phyloP scores from a whole-genome alignment of 2,888 invertebrate genomes.

The Drosophila ustulata region DNA sequence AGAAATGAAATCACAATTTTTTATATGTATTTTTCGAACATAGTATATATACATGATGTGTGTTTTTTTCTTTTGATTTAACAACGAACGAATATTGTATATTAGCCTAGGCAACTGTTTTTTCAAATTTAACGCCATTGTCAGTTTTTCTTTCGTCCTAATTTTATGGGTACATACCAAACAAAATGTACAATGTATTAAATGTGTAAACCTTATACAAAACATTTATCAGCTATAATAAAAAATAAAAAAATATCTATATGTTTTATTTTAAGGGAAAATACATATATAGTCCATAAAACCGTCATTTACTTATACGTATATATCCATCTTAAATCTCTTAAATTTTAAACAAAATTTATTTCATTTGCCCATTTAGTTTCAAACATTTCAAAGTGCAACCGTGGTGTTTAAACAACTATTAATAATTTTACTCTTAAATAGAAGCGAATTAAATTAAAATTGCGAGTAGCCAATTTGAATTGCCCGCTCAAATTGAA shows the following conservation, averaged over 20 bases:
- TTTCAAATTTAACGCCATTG: slow-evolving; percentile 17
- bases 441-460: slow-evolving; percentile 23
- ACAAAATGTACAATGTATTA: slow-evolving; percentile 43
- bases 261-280: too few relatives aligned
- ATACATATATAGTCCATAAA: too few relatives aligned
- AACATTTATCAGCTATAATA: slow-evolving; percentile 27
- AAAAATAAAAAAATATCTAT: too few relatives aligned
- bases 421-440: slow-evolving; percentile 25
- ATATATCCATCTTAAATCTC: too few relatives aligned
- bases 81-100: slow-evolving; percentile 44
- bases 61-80: slow-evolving; percentile 43
- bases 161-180: slow-evolving; percentile 27
- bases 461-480: background rate
- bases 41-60: slow-evolving; percentile 27
- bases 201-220: slow-evolving; percentile 39
- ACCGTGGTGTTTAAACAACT: too few relatives aligned
- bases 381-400: too few relatives aligned
- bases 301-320: too few relatives aligned
- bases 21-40: slow-evolving; percentile 51
- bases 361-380: too few relatives aligned
- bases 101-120: slow-evolving; percentile 47
- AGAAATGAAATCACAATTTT: slow-evolving; percentile 34
- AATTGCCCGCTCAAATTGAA: background rate
- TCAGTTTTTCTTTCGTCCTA: slow-evolving; percentile 49
- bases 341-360: too few relatives aligned